phyloP scores from a whole-genome alignment of 2,888 invertebrate genomes.

The Craniophora ligustri region DNA sequence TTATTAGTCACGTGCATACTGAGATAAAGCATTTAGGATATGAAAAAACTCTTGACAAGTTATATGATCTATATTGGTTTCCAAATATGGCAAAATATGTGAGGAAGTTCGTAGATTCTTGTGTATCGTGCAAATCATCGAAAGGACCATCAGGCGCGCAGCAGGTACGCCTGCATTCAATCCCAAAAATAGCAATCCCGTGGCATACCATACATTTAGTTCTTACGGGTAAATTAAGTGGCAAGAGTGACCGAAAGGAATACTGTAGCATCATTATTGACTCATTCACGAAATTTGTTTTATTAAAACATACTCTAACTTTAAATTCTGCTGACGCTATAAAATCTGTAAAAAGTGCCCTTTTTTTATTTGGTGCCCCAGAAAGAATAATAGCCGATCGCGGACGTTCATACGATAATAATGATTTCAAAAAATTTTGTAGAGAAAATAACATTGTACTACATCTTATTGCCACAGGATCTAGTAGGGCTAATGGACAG shows the following conservation, averaged over 20 bases:
- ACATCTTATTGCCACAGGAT: slow-evolving; percentile 51
- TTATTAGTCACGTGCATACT: slow-evolving; percentile 16
- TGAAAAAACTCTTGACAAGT: slow-evolving; percentile 5
- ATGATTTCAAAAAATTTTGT: slow-evolving; percentile 43
- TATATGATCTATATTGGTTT: slow-evolving; percentile 11
- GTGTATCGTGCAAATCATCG: slow-evolving; percentile 6
- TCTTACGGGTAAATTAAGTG: slow-evolving; percentile 41
- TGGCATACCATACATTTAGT: slow-evolving; percentile 59
- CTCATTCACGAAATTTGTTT: slow-evolving; percentile 49
- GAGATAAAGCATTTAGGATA: slow-evolving; percentile 1
- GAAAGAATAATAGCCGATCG: slow-evolving; percentile 45
- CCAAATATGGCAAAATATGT: not conserved
- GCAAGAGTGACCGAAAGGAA: slow-evolving; percentile 30
- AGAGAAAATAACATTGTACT: slow-evolving; percentile 37
- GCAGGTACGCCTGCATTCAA: slow-evolving; percentile 37
- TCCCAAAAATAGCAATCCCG: slow-evolving; percentile 30
- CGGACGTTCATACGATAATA: slow-evolving; percentile 37
- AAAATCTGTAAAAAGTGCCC: slow-evolving; percentile 35
- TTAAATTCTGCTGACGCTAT: slow-evolving; percentile 31
- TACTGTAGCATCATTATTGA: slow-evolving; percentile 53
- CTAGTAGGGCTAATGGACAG: slow-evolving; percentile 11
- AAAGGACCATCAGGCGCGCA: slow-evolving; percentile 3
- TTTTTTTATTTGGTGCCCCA: slow-evolving; percentile 48
- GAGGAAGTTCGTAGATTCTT: too few species aligned
- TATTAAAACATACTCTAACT: slow-evolving; percentile 36